A percentile compares a stretch with the other conserved stretches of the same genome.
phyloP scores from a whole-genome alignment of 2,888 invertebrate species.

The Eubasilissa splendida region DNA sequence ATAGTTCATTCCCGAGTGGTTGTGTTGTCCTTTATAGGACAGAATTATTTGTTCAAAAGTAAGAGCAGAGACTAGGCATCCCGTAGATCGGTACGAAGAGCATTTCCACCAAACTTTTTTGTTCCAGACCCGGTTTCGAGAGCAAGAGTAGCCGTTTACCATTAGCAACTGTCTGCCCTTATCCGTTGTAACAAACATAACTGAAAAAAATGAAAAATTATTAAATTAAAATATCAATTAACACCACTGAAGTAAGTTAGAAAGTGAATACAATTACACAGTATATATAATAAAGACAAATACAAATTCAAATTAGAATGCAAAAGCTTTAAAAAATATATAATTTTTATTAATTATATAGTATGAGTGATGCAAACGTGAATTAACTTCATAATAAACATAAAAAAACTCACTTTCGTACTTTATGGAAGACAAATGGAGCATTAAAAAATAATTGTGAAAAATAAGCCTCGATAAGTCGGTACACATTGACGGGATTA shows the following conservation, averaged over 20 bases:
- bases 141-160: slow-evolving; percentile 20
- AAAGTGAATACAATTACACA: too few species aligned
- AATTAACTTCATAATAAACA: too few species aligned
- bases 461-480: too few species aligned
- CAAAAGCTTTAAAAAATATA: too few species aligned
- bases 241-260: neutral
- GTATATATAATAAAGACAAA: too few species aligned
- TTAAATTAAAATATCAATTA: neutral
- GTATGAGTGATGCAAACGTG: too few species aligned
- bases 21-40: slow-evolving; percentile 59
- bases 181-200: neutral
- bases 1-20: slow-evolving; percentile 24
- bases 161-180: slow-evolving; percentile 5
- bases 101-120: slow-evolving; percentile 58
- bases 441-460: too few species aligned
- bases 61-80: slow-evolving; percentile 64
- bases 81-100: slow-evolving; percentile 59
- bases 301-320: too few species aligned
- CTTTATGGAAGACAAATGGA: too few species aligned
- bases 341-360: too few species aligned
- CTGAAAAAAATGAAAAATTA: slow-evolving; percentile 7
- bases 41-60: slow-evolving; percentile 64
- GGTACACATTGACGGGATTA: too few species aligned
- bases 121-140: neutral
- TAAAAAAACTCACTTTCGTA: too few species aligned